phyloP scores from a whole-genome alignment of 1,140 invertebrate species.

The Tetramorium alpestre region DNA sequence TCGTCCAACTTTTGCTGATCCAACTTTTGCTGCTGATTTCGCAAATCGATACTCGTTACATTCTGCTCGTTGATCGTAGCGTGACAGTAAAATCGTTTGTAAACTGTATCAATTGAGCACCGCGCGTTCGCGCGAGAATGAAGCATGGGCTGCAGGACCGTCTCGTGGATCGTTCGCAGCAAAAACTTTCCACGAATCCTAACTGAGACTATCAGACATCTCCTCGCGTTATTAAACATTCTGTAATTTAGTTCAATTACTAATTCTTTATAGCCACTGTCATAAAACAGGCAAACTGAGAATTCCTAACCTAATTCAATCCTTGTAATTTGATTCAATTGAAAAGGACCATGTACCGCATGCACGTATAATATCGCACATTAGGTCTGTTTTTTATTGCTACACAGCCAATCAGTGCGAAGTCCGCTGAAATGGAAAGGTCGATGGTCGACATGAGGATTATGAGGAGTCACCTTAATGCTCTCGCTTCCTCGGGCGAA shows the following conservation, averaged over 20 bases:
- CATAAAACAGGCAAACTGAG: background rate
- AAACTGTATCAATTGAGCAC: background rate
- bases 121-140: background rate
- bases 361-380: too few species aligned
- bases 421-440: too few species aligned
- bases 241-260: background rate
- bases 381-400: too few species aligned
- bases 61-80: background rate
- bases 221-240: constrained; percentile 14
- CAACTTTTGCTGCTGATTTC: background rate
- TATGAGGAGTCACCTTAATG: too few species aligned
- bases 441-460: too few species aligned
- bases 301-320: too few species aligned
- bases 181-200: background rate
- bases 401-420: too few species aligned
- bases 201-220: background rate
- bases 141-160: too few species aligned
- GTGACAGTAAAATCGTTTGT: background rate
- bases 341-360: too few species aligned
- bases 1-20: background rate
- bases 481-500: too few species aligned
- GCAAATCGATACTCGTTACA: background rate
- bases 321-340: too few species aligned
- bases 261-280: background rate
- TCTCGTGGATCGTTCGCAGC: background rate